Evolutionary conservation across 2,797 vertebrate species (phyloP).

Genomic region (Xenops minutus): DNA sequence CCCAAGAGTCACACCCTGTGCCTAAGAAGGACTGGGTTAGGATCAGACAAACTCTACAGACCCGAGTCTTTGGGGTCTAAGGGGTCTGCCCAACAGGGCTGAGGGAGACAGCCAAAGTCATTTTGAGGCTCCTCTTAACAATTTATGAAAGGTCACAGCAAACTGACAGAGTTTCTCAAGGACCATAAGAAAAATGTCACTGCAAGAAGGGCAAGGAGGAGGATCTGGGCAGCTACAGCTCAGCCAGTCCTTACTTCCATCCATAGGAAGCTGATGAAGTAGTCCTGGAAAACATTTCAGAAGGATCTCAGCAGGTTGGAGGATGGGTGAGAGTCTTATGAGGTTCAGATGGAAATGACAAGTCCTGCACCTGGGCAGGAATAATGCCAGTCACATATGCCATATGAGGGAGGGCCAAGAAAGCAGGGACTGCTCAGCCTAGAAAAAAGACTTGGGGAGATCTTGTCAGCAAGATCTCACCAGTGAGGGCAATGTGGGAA

Average conservation of each 20-base stretch:
- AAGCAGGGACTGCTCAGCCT: background rate
- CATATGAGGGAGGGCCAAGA: background rate
- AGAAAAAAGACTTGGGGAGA: background rate
- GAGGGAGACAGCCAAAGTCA: background rate
- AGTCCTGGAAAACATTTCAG: background rate
- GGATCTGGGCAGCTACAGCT: background rate
- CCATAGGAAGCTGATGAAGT: background rate
- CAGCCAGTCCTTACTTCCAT: background rate
- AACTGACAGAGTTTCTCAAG: background rate
- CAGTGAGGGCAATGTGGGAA: background rate
- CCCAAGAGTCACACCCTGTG: too few relatives aligned
- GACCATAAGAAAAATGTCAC: background rate
- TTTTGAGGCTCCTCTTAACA: background rate
- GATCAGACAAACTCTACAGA: background rate
- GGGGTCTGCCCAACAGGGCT: background rate
- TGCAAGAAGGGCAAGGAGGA: background rate
- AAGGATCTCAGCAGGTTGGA: background rate
- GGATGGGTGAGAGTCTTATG: background rate
- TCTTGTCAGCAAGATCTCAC: background rate
- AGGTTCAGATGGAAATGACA: background rate
- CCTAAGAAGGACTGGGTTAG: background rate
- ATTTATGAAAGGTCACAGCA: background rate
- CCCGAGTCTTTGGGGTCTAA: background rate
- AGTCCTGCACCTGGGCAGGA: background rate
- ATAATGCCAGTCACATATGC: background rate